Percentiles rank a stretch among this genome's conserved stretches.
Conservation (phyloP, 2,888 invertebrate species). For the Andricus quercusramuli region DNA sequence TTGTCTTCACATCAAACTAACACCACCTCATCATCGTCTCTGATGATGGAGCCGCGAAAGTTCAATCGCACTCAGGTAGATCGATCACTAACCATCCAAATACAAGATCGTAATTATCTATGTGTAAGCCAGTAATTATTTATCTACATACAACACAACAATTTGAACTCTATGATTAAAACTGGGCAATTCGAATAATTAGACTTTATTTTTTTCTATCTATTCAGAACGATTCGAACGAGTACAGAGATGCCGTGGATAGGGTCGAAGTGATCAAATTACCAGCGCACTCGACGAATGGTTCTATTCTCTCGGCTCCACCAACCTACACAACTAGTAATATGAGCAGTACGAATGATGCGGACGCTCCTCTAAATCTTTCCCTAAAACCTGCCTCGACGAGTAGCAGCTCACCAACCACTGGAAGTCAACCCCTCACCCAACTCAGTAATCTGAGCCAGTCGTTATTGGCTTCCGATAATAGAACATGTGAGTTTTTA, state of each 20-base stretch:
- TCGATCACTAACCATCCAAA: not conserved
- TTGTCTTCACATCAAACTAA: slow-evolving; percentile 71
- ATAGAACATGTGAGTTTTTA: slow-evolving; percentile 80
- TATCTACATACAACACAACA: not conserved
- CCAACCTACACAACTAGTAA: slow-evolving; percentile 80
- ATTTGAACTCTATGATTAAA: not conserved
- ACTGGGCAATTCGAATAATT: not conserved
- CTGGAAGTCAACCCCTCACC: slow-evolving; percentile 74
- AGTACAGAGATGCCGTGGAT: slow-evolving; percentile 80
- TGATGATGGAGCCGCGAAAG: slow-evolving; percentile 77
- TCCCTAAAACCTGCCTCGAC: slow-evolving; percentile 86
- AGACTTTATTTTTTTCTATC: not conserved
- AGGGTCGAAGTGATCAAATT: slow-evolving; percentile 91
- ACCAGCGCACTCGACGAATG: slow-evolving; percentile 81
- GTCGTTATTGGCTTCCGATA: slow-evolving; percentile 77
- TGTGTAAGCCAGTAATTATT: slow-evolving; percentile 4
- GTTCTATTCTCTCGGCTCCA: slow-evolving; percentile 78
- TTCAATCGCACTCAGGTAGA: slow-evolving; percentile 54
- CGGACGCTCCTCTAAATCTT: slow-evolving; percentile 90
- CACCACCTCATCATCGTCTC: slow-evolving; percentile 65
- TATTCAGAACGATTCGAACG: slow-evolving; percentile 69
- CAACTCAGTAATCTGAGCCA: slow-evolving; percentile 77
- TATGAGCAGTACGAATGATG: slow-evolving; percentile 80
- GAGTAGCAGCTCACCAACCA: slow-evolving; percentile 70
- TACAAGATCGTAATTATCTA: not conserved